These are phyloP conservation scores for Lasaia peninsularis DNA, from an alignment of 1,140 invertebrate genomes.

Conservation along the genomic window DNA sequence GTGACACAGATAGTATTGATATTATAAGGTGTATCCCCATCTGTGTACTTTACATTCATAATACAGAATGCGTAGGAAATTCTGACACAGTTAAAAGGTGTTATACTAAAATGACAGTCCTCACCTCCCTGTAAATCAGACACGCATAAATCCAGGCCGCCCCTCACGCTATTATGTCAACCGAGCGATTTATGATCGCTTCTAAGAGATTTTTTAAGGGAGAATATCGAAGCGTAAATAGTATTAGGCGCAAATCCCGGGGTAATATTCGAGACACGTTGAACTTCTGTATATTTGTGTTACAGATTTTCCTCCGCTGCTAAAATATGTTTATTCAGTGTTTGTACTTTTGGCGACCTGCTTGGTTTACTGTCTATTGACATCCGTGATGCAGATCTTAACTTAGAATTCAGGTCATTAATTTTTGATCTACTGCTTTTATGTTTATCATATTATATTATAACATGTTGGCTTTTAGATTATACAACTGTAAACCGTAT, in stretches of 20 bases:
- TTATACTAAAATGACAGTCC: not conserved
- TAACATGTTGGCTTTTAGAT: too few relatives aligned
- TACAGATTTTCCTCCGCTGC: not conserved
- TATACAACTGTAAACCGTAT: too few relatives aligned
- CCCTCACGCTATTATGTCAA: conserved; percentile 71
- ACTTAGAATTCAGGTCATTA: too few relatives aligned
- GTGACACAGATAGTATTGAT: too few relatives aligned
- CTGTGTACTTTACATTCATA: too few relatives aligned
- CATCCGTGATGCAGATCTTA: too few relatives aligned
- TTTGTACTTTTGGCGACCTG: too few relatives aligned
- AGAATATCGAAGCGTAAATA: conserved; percentile 58
- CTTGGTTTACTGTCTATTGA: too few relatives aligned
- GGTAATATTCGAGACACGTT: conserved; percentile 14
- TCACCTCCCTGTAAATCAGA: conserved; percentile 50
- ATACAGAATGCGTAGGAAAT: not conserved
- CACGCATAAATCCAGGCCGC: conserved; percentile 64
- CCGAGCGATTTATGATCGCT: conserved; percentile 67
- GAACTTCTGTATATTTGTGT: conserved; percentile 4
- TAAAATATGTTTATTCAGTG: not conserved
- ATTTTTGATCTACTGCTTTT: too few relatives aligned
- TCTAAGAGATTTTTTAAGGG: conserved; percentile 64
- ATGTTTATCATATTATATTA: too few relatives aligned
- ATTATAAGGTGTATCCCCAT: too few relatives aligned
- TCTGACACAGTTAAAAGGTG: not conserved
- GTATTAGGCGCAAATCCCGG: conserved; percentile 16